Evolutionary conservation across 2,113 vertebrate genomes (phyloP).

Genomic region (Leptodactylus fuscus): DNA sequence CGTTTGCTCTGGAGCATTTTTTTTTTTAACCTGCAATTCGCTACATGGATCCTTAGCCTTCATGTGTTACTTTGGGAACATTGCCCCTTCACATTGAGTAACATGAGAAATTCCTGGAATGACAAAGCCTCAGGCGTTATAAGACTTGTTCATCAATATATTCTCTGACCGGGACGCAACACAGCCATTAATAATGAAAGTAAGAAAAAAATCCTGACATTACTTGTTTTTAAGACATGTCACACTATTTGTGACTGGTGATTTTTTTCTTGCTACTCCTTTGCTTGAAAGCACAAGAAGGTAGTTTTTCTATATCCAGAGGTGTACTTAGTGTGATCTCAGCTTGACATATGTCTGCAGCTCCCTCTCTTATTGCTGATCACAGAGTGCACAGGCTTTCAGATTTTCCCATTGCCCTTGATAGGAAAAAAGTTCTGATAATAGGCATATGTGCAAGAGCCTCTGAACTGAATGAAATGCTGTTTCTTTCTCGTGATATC

Average conservation of each 20-base stretch:
- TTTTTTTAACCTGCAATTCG: too few species aligned
- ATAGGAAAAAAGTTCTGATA: slow-evolving; percentile 66
- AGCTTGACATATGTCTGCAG: slow-evolving; percentile 61
- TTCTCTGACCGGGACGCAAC: too few species aligned
- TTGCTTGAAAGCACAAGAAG: slow-evolving; percentile 60
- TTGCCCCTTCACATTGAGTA: too few species aligned
- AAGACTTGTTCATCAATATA: slow-evolving; percentile 27
- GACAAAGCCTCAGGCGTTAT: too few species aligned
- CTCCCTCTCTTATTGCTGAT: slow-evolving; percentile 64
- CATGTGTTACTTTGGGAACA: too few species aligned
- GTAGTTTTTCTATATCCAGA: slow-evolving; percentile 63
- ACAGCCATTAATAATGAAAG: slow-evolving; percentile 8
- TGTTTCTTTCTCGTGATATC: slow-evolving; percentile 70
- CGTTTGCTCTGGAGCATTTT: too few species aligned
- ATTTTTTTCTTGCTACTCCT: slow-evolving; percentile 60
- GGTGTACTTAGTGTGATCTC: slow-evolving; percentile 63
- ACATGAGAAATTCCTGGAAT: too few species aligned
- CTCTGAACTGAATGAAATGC: slow-evolving; percentile 69
- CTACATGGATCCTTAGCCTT: too few species aligned
- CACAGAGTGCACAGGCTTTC: slow-evolving; percentile 55
- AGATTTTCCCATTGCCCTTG: slow-evolving; percentile 57
- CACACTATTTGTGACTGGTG: slow-evolving; percentile 51
- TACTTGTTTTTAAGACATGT: slow-evolving; percentile 43
- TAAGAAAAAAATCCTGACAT: slow-evolving; percentile 37
- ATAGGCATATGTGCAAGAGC: slow-evolving; percentile 64